These are phyloP conservation scores for roundworm (Caenorhabditis elegans) DNA, from an alignment of 1,140 invertebrate genomes.

Conservation along the genomic window DNA sequence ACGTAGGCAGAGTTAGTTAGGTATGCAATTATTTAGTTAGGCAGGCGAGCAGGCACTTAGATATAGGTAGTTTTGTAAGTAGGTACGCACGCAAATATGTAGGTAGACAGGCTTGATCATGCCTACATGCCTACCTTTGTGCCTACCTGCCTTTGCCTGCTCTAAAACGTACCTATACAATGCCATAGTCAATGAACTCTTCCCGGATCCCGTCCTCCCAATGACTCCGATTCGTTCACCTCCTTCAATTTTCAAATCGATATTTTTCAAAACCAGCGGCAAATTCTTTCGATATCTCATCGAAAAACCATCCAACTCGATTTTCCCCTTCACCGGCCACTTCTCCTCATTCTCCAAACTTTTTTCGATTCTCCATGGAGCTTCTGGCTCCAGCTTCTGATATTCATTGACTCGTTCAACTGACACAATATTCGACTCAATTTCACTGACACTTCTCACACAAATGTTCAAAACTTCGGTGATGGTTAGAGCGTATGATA, in stretches of 20 bases:
- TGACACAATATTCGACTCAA: constrained; percentile 52
- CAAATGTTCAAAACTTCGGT: constrained; percentile 34
- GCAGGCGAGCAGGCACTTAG: too few species aligned
- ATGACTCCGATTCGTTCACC: constrained; percentile 30
- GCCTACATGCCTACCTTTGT: too few species aligned
- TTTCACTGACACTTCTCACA: constrained; percentile 47
- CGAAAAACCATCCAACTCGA: constrained; percentile 65
- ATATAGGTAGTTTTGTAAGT: too few species aligned
- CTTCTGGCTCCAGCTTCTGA: constrained; percentile 32
- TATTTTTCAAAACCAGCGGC: constrained; percentile 30
- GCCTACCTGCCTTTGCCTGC: too few species aligned
- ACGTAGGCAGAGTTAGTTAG: too few species aligned
- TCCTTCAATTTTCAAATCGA: constrained; percentile 36
- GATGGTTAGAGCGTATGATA: constrained; percentile 61
- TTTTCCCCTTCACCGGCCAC: constrained; percentile 67
- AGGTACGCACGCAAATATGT: too few species aligned
- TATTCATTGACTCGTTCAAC: constrained; percentile 46
- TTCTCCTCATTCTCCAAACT: constrained; percentile 33
- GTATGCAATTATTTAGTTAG: too few species aligned
- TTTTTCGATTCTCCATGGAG: background rate
- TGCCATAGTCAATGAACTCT: constrained; percentile 16
- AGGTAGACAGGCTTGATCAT: too few species aligned
- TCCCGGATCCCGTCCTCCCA: constrained; percentile 70
- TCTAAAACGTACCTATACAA: background rate
- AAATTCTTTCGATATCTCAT: constrained; percentile 41